These are phyloP conservation scores for Tarsius wallacei DNA, from an alignment of 2,797 vertebrate species.

Conservation along the genomic window DNA sequence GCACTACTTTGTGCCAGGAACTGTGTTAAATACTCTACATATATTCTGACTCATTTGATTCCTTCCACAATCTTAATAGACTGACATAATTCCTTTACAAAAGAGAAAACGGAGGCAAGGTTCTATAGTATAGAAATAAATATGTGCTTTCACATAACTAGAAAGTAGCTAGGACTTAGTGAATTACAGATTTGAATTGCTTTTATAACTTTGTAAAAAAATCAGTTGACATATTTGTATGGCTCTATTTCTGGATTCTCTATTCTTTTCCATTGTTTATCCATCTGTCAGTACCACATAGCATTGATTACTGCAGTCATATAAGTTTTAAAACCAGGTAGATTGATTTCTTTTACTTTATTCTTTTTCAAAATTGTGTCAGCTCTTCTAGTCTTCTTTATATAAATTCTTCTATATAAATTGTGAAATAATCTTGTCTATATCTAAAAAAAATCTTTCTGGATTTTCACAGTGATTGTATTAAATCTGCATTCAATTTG, in stretches of 20 bases:
- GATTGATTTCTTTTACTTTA: neutral
- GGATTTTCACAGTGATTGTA: neutral
- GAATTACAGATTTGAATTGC: neutral
- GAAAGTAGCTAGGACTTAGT: neutral
- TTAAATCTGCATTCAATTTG: neutral
- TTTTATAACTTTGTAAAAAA: neutral
- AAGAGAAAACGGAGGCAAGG: neutral
- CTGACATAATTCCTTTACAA: neutral
- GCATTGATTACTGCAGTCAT: neutral
- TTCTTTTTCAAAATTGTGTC: neutral
- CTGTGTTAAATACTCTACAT: neutral
- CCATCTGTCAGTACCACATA: neutral
- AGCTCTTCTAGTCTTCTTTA: neutral
- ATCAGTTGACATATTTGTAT: neutral
- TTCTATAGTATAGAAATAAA: neutral
- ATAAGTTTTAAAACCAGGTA: neutral
- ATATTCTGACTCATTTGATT: neutral
- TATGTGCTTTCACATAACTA: neutral
- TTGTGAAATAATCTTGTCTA: neutral
- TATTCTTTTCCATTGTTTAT: neutral
- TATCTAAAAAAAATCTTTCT: neutral
- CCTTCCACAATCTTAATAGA: neutral
- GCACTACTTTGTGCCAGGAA: neutral
- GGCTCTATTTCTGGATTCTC: neutral
- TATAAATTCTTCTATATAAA: too few relatives aligned